Base-by-base conservation (phyloP, 2,888 invertebrate species). In the Leptinotarsa haldemani region DNA sequence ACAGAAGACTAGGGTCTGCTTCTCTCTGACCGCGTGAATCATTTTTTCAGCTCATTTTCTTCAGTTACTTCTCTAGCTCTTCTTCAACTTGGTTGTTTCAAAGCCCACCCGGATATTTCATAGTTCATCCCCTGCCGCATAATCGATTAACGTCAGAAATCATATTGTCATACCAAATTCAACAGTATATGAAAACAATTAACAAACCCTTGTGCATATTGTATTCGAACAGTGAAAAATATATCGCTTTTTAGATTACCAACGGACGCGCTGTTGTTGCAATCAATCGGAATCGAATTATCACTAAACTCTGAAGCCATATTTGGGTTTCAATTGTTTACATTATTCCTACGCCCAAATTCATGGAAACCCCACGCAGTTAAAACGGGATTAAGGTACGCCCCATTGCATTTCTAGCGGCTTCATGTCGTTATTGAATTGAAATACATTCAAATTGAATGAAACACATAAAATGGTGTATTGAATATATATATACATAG, bases 251-350 rank as follows among this genome's bases (percentile, higher is more conserved):
- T 16, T 15, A 4, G 15, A 16, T 30, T 5, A 25, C 25, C 40
- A 25, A 18, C 0, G 16, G 15, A 61, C 16, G n/a, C 30, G 7
- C 18, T 61, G 40, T 61, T 40, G n/a, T 61, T 56, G 13, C 56
- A 61, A 40, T 61, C 61, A 40, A 61, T 25, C 30, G 7, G 16
- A n/a, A 61, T 16, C 61, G 16, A 61, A 61, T 61, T 40, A 25
- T 25, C 20, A 13, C 13, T 13, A 22, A 61, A 61, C 40, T n/a
- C 4, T 61, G 15, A 13, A 25, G 61, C 61, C 30, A 25, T 4
- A 61, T 61, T 61, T 61, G 61, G 25, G 7, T 61, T 61, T 61
- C n/a, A 61, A 61, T 40, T 61, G 61, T 61, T 16, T 61, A 61
- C 61, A 40, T 40, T 15, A 61, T 30, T 61, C 22, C 61, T 61